Conservation (phyloP, 2,113 vertebrate species). For the Apodemus sylvaticus region DNA sequence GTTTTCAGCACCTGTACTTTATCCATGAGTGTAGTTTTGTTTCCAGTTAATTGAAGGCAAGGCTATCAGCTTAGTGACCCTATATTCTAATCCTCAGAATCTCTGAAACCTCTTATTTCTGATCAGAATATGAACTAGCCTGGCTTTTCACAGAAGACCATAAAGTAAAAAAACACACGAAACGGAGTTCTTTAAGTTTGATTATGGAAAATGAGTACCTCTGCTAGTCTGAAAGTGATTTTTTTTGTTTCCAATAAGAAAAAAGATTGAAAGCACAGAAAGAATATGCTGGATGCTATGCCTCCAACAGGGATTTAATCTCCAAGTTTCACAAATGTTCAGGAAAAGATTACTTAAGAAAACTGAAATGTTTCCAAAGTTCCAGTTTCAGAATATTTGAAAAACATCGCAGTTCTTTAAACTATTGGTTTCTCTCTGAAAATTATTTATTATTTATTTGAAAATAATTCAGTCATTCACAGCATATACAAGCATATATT, state of each 20-base stretch:
- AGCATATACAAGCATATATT: not conserved
- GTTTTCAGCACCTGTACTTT: not conserved
- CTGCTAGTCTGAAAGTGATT: not conserved
- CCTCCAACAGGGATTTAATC: not conserved
- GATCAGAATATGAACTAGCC: not conserved
- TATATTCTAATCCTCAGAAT: not conserved
- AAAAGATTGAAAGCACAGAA: conserved; percentile 8
- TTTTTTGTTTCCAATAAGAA: not conserved
- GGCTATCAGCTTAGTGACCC: not conserved
- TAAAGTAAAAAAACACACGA: not conserved
- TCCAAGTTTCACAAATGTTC: conserved; percentile 40
- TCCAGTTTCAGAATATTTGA: conserved; percentile 22
- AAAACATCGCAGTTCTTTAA: conserved; percentile 5
- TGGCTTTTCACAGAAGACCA: not conserved
- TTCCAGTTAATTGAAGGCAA: not conserved
- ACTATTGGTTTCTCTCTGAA: not conserved
- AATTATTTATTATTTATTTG: conserved; percentile 1
- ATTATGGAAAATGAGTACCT: not conserved
- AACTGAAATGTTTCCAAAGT: conserved; percentile 18
- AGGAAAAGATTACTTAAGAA: conserved; percentile 32
- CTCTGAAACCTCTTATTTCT: not conserved
- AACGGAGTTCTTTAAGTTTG: not conserved
- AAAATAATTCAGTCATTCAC: not conserved
- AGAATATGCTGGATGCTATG: not conserved
- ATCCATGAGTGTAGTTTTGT: conserved; percentile 11